These are phyloP conservation scores for Planococcus citri DNA, from an alignment of 1,140 invertebrate species.

Conservation along the genomic window DNA sequence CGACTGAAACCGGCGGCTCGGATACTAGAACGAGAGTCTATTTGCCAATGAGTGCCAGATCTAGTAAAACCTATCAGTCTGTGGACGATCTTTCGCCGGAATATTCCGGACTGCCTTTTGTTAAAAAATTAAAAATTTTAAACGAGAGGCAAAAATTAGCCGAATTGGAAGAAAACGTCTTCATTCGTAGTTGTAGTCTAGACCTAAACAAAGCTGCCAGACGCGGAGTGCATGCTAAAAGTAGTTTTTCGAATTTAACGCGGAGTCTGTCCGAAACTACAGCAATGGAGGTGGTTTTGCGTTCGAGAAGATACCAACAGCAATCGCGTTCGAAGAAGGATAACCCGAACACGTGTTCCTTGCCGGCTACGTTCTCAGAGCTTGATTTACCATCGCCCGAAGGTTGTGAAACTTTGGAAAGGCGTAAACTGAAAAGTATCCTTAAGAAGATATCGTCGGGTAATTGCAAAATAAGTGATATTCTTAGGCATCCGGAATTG, in stretches of 20 bases:
- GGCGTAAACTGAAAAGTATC: slow-evolving; percentile 69
- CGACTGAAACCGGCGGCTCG: no score
- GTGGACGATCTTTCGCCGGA: slow-evolving; percentile 78
- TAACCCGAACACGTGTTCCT: not conserved
- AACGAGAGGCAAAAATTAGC: slow-evolving; percentile 76
- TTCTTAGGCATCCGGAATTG: not conserved
- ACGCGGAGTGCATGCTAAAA: not conserved
- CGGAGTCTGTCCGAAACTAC: slow-evolving; percentile 50
- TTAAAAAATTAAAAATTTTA: slow-evolving; percentile 74
- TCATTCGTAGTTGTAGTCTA: slow-evolving; percentile 60
- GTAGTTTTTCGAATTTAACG: slow-evolving; percentile 29
- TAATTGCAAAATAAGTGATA: not conserved
- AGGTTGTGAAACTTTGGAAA: slow-evolving; percentile 68
- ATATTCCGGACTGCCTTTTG: slow-evolving; percentile 71
- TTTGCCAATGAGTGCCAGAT: slow-evolving; percentile 11
- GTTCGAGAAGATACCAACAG: slow-evolving; percentile 23
- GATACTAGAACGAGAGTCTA: not conserved
- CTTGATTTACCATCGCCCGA: slow-evolving; percentile 43
- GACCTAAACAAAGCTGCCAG: slow-evolving; percentile 50
- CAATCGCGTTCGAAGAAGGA: not conserved
- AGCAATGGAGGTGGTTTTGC: slow-evolving; percentile 34
- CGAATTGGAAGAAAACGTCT: slow-evolving; percentile 58
- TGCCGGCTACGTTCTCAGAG: not conserved
- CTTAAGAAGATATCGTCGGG: slow-evolving; percentile 57
- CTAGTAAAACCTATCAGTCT: slow-evolving; percentile 44